Evolutionary conservation across 2,888 invertebrate species (phyloP).

Genomic region (Chloroclystis v-ata): DNA sequence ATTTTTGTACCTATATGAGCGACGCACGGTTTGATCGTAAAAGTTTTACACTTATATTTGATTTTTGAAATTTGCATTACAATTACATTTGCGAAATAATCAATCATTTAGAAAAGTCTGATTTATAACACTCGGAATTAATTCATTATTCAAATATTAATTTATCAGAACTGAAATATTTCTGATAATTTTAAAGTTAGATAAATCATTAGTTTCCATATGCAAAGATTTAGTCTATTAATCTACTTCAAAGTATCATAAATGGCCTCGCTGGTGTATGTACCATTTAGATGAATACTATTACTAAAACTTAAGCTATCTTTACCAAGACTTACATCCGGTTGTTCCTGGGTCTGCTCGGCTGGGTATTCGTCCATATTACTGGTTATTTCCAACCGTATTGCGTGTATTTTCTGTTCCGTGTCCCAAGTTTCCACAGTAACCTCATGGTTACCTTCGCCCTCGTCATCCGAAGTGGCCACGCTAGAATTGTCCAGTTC

Average conservation of each 20-base stretch:
- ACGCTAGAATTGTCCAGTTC: conserved; percentile 68
- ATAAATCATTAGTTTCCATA: too few relatives aligned
- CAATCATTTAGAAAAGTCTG: too few relatives aligned
- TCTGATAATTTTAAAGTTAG: background rate
- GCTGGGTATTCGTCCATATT: conserved; percentile 68
- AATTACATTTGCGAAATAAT: too few relatives aligned
- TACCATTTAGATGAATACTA: conserved; percentile 76
- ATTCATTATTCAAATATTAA: too few relatives aligned
- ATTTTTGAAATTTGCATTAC: too few relatives aligned
- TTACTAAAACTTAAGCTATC: conserved; percentile 74
- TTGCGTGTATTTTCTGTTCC: conserved; percentile 68
- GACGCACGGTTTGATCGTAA: too few relatives aligned
- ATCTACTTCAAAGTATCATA: conserved; percentile 73
- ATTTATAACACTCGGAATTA: too few relatives aligned
- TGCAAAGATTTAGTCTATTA: conserved; percentile 11
- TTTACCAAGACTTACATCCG: conserved; percentile 60
- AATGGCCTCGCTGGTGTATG: conserved; percentile 76
- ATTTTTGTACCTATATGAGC: too few relatives aligned
- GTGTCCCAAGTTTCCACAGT: conserved; percentile 70
- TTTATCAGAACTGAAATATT: too few relatives aligned
- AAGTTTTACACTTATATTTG: too few relatives aligned
- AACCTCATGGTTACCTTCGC: conserved; percentile 64
- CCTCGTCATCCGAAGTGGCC: conserved; percentile 65
- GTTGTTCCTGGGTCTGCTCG: conserved; percentile 51
- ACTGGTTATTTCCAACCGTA: conserved; percentile 72